Evolutionary conservation across 1,140 invertebrate genomes (phyloP).

Genomic region (Ptiloglossa arizonensis): DNA sequence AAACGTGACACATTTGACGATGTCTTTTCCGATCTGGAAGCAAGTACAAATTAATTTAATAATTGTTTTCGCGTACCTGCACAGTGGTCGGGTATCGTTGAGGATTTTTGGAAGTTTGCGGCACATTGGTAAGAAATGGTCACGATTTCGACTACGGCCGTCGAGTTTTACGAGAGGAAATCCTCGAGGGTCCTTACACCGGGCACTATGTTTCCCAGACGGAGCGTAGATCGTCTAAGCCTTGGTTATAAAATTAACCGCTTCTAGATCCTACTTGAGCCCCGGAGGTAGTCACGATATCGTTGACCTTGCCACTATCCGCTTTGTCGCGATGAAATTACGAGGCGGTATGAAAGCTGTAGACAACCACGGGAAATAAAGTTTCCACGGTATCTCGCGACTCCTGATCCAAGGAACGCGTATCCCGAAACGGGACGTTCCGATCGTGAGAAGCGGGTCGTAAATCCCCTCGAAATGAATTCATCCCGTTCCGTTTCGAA

Average conservation of each 20-base stretch:
- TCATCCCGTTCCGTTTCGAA: constrained; percentile 22
- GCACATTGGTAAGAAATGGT: no score
- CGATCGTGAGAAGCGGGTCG: no score
- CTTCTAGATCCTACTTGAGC: constrained; percentile 6
- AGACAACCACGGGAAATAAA: background rate
- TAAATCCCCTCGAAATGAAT: constrained; percentile 25
- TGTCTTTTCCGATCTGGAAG: background rate
- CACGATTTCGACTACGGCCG: background rate
- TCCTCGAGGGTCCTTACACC: background rate
- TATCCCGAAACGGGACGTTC: background rate
- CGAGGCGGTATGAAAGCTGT: background rate
- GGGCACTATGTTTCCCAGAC: background rate
- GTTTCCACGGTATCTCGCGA: background rate
- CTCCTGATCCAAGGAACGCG: background rate
- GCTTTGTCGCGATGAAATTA: constrained; percentile 30
- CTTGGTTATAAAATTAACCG: constrained; percentile 17
- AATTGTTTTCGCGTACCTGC: no score
- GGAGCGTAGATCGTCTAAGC: background rate
- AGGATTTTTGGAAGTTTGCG: no score
- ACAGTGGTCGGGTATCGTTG: no score
- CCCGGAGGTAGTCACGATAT: background rate
- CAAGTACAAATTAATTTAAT: background rate
- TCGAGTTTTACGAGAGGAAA: background rate
- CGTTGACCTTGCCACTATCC: constrained; percentile 32
- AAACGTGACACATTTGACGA: no score